Percentiles rank a stretch among this genome's conserved stretches.
Conservation (phyloP, 92 coral and sea anemone species). For the Chrysogorgia sp. region DNA sequence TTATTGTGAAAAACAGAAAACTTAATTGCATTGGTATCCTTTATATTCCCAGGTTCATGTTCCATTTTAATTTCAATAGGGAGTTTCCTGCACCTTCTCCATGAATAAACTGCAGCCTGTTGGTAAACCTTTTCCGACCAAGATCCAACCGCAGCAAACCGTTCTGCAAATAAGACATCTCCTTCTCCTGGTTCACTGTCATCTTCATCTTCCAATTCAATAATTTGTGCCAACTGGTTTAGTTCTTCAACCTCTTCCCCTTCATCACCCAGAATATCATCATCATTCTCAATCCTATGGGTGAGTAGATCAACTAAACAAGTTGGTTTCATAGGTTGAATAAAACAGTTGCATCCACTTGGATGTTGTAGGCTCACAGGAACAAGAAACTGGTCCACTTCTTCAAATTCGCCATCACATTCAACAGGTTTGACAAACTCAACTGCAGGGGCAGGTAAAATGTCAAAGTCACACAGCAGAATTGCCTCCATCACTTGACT, state of each 20-base stretch:
- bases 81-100: slow-evolving; percentile 14
- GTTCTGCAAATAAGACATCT: slow-evolving; percentile 34
- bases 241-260: not conserved
- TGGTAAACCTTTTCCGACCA: slow-evolving; percentile 59
- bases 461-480: slow-evolving; percentile 53
- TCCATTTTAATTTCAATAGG: slow-evolving; percentile 36
- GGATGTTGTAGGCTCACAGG: slow-evolving; percentile 33
- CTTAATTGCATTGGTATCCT: slow-evolving; percentile 57
- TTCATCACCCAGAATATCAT: not conserved
- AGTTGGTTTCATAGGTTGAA: slow-evolving; percentile 2
- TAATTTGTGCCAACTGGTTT: slow-evolving; percentile 8
- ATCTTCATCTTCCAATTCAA: not conserved
- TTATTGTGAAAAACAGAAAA: slow-evolving; percentile 52
- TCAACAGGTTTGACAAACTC: slow-evolving; percentile 18
- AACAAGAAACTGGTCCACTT: slow-evolving; percentile 35
- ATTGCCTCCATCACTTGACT: slow-evolving; percentile 2
- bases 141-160: slow-evolving; percentile 54
- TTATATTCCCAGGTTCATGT: slow-evolving; percentile 54
- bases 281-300: slow-evolving; percentile 7
- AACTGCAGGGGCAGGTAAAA: slow-evolving; percentile 51
- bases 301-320: slow-evolving; percentile 27
- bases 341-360: slow-evolving; percentile 50
- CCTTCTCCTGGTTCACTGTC: not conserved
- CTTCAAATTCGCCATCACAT: not conserved
- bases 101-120: slow-evolving; percentile 30